These are phyloP conservation scores for Drosophila diplacantha DNA, from an alignment of 2,888 invertebrate species.

Conservation along the genomic window DNA sequence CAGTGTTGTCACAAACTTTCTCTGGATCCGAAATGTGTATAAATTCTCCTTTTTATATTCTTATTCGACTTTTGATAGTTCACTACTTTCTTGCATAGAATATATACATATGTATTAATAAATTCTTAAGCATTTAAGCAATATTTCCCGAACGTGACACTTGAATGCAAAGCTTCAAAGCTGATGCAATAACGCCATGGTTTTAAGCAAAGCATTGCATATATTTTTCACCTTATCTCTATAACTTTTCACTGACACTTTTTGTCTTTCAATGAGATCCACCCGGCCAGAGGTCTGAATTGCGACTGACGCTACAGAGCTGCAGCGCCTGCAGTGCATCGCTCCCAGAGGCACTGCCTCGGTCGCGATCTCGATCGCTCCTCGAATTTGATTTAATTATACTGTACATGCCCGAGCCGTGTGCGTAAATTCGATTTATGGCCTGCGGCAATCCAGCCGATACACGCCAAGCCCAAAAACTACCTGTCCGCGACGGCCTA, in stretches of 20 bases:
- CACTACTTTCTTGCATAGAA: no score
- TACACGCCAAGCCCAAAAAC: slow-evolving; percentile 23
- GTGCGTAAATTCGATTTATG: slow-evolving; percentile 64
- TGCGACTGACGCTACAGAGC: slow-evolving; percentile 46
- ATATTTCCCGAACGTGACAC: neutral
- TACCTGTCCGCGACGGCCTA: slow-evolving; percentile 46
- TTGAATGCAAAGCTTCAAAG: neutral
- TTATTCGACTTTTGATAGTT: no score
- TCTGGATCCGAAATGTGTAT: neutral
- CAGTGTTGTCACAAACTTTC: neutral
- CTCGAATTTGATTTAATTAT: slow-evolving; percentile 63
- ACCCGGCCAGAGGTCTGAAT: slow-evolving; percentile 28
- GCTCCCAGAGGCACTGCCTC: slow-evolving; percentile 28
- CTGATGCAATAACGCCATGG: neutral
- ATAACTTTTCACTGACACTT: neutral
- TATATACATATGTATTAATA: neutral
- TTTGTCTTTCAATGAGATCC: slow-evolving; percentile 14
- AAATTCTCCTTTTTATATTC: neutral
- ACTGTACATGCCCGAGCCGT: slow-evolving; percentile 36
- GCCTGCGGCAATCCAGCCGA: slow-evolving; percentile 38
- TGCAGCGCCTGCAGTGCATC: slow-evolving; percentile 26
- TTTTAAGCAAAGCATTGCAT: no score
- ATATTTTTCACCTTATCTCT: neutral
- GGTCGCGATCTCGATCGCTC: slow-evolving; percentile 15
- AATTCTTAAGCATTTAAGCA: neutral